Evolutionary conservation across 2,797 vertebrate genomes (phyloP).

Genomic region (Acanthurus tractus): DNA sequence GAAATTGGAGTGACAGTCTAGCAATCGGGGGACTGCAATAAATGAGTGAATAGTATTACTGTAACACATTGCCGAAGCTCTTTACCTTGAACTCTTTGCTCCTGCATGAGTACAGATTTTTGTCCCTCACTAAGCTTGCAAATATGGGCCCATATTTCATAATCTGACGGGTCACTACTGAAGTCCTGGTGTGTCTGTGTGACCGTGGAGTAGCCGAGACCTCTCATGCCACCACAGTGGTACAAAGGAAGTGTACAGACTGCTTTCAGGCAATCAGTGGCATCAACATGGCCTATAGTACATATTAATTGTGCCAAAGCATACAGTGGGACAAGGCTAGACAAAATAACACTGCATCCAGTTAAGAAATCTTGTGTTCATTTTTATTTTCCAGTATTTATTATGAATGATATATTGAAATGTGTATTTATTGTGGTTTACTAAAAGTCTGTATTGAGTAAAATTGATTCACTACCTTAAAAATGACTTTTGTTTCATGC

Average conservation of each 20-base stretch:
- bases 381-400: slow-evolving; percentile 92
- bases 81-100: slow-evolving; percentile 25
- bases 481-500: slow-evolving; percentile 83
- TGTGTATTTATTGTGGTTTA: slow-evolving; percentile 99
- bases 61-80: slow-evolving; percentile 15
- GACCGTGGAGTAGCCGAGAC: slow-evolving; percentile 28
- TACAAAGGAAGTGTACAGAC: slow-evolving; percentile 50
- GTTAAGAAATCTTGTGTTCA: slow-evolving; percentile 87
- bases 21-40: slow-evolving; percentile 54
- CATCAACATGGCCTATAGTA: slow-evolving; percentile 50
- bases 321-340: slow-evolving; percentile 55
- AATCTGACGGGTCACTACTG: slow-evolving; percentile 19
- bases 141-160: slow-evolving; percentile 35
- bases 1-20: slow-evolving; percentile 31
- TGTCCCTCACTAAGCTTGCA: slow-evolving; percentile 46
- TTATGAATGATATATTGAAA: slow-evolving; percentile 95
- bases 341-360: slow-evolving; percentile 68
- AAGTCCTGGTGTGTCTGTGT: slow-evolving; percentile 19
- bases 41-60: slow-evolving; percentile 15
- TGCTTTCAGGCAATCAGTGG: slow-evolving; percentile 69
- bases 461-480: slow-evolving; percentile 90
- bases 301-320: slow-evolving; percentile 77
- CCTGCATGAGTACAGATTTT: slow-evolving; percentile 65
- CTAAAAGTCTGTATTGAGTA: slow-evolving; percentile 91
- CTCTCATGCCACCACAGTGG: slow-evolving; percentile 41